Percentiles rank a stretch among this genome's conserved stretches.
Conservation (phyloP, 2,797 vertebrate species). For the Sphaeramia orbicularis region DNA sequence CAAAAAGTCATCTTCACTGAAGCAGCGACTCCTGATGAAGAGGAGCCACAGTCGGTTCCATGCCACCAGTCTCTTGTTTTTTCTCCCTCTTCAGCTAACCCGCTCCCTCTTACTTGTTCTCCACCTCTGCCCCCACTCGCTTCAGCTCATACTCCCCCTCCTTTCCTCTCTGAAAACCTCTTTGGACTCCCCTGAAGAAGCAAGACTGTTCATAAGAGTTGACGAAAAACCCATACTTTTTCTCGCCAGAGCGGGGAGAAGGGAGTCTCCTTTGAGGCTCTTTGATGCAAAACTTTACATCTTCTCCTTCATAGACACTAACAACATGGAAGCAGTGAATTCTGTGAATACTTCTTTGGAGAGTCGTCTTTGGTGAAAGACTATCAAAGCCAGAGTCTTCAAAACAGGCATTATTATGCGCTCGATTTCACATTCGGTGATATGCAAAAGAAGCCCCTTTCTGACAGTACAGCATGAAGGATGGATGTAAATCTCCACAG, state of each 20-base stretch:
- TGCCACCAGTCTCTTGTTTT: slow-evolving; percentile 44
- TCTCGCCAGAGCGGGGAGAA: slow-evolving; percentile 21
- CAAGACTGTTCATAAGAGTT: slow-evolving; percentile 58
- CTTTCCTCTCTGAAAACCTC: slow-evolving; percentile 48
- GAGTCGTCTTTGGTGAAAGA: slow-evolving; percentile 59
- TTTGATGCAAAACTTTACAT: slow-evolving; percentile 74
- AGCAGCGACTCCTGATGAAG: slow-evolving; percentile 69
- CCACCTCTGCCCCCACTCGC: slow-evolving; percentile 32
- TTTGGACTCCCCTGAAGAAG: slow-evolving; percentile 57
- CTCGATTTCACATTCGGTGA: slow-evolving; percentile 48
- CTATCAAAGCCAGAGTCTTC: slow-evolving; percentile 67
- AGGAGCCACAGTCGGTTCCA: slow-evolving; percentile 61
- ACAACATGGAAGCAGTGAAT: slow-evolving; percentile 46
- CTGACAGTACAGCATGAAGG: slow-evolving; percentile 8
- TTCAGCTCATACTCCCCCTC: slow-evolving; percentile 25
- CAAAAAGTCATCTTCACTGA: slow-evolving; percentile 80
- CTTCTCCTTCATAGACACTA: slow-evolving; percentile 66
- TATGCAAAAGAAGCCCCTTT: slow-evolving; percentile 10
- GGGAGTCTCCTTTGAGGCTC: slow-evolving; percentile 50
- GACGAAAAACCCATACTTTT: slow-evolving; percentile 43
- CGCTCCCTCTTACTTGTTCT: slow-evolving; percentile 50
- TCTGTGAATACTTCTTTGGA: slow-evolving; percentile 58
- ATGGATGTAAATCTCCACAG: too few relatives aligned
- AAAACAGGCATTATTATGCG: slow-evolving; percentile 70
- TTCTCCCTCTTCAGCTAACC: slow-evolving; percentile 40